phyloP scores from a whole-genome alignment of 2,888 invertebrate genomes.

The Netelia melanura region DNA sequence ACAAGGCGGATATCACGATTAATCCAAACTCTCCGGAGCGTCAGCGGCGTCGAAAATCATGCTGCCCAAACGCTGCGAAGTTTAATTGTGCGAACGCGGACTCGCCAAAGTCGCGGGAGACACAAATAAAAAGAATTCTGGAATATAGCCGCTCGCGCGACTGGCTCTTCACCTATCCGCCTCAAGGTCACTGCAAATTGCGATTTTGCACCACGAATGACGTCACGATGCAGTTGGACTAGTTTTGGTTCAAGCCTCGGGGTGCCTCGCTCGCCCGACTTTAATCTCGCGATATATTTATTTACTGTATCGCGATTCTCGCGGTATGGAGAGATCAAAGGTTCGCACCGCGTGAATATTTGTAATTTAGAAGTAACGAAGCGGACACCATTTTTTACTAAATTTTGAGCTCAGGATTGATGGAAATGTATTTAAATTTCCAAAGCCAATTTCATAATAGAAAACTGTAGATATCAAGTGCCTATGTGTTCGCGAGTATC shows the following conservation, averaged over 20 bases:
- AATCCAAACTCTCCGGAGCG: conserved; percentile 59
- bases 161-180: not conserved
- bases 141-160: not conserved
- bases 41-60: conserved; percentile 34
- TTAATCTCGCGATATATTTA: conserved; percentile 17
- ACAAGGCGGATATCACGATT: conserved; percentile 59
- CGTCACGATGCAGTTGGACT: conserved; percentile 84
- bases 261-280: conserved; percentile 7
- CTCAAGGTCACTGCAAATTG: conserved; percentile 83
- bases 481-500: too few relatives aligned
- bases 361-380: conserved; percentile 41
- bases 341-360: conserved; percentile 42
- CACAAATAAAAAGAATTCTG: conserved; percentile 51
- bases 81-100: conserved; percentile 73
- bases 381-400: conserved; percentile 3
- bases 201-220: conserved; percentile 78
- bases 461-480: too few relatives aligned
- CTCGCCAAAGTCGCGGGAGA: conserved; percentile 37
- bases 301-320: conserved; percentile 38
- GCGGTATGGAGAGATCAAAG: conserved; percentile 23
- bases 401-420: conserved; percentile 33
- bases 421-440: not conserved
- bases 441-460: too few relatives aligned
- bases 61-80: conserved; percentile 54
- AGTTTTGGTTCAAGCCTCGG: conserved; percentile 80